Conservation (phyloP, 2,113 vertebrate species). For the Trematocara zebra region DNA sequence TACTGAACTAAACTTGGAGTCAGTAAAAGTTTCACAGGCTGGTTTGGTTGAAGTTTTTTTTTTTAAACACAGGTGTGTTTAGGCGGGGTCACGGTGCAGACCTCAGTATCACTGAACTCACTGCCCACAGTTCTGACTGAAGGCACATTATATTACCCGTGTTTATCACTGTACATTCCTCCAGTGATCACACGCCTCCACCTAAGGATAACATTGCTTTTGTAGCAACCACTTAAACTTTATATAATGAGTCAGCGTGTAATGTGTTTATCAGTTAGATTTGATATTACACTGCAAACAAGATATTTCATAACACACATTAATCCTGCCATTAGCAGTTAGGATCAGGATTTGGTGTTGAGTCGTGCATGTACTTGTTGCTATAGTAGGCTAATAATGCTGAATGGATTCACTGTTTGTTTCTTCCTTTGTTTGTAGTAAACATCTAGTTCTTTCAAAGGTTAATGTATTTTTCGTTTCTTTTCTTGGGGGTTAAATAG, state of each 20-base stretch:
- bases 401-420: not conserved
- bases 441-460: not conserved
- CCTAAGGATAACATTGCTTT: slow-evolving; percentile 24
- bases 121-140: not conserved
- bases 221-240: not conserved
- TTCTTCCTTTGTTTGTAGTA: not conserved
- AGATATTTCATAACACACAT: not conserved
- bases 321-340: not conserved
- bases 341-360: not conserved
- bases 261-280: not conserved
- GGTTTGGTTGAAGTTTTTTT: not conserved
- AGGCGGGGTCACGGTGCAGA: fast-evolving
- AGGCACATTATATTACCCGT: not conserved
- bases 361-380: not conserved
- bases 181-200: not conserved
- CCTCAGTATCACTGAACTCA: not conserved
- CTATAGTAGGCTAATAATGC: not conserved
- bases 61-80: not conserved
- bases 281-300: not conserved
- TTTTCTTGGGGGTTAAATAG: not conserved
- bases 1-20: not conserved
- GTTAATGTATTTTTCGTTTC: not conserved
- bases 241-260: not conserved
- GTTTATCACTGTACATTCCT: slow-evolving; percentile 9
- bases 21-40: not conserved